Evolutionary conservation across 2,113 vertebrate species (phyloP).

Genomic region (Triplophysa tibetana): DNA sequence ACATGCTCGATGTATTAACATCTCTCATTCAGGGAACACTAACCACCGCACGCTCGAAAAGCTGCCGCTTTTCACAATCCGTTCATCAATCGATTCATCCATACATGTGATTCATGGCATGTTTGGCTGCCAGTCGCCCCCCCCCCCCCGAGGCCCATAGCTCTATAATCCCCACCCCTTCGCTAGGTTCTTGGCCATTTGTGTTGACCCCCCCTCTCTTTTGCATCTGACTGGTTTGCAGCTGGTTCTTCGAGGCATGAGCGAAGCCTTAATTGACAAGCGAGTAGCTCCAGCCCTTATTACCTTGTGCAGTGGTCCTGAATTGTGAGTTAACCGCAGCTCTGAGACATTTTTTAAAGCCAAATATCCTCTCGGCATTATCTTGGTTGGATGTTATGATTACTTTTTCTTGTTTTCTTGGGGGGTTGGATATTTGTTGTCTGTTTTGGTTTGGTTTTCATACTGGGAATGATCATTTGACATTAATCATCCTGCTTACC

Average conservation of each 20-base stretch:
- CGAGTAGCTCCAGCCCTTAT: slow-evolving; percentile 99
- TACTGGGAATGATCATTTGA: slow-evolving; percentile 64
- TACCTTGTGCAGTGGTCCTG: slow-evolving; percentile 99
- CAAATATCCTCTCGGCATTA: slow-evolving; percentile 49
- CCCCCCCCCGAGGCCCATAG: slow-evolving; percentile 63
- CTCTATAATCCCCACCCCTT: slow-evolving; percentile 60
- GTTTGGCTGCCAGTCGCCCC: slow-evolving; percentile 36
- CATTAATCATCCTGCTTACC: slow-evolving; percentile 61
- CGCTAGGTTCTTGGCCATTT: slow-evolving; percentile 58
- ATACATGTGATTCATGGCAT: slow-evolving; percentile 37
- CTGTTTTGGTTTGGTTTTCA: slow-evolving; percentile 26
- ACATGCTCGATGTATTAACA: slow-evolving; percentile 69
- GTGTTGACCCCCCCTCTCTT: slow-evolving; percentile 84
- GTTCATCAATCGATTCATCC: not conserved
- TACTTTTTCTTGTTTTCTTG: slow-evolving; percentile 10
- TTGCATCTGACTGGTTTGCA: slow-evolving; percentile 96
- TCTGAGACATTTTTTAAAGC: slow-evolving; percentile 69
- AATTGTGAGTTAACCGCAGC: slow-evolving; percentile 97
- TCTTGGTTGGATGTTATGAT: slow-evolving; percentile 38
- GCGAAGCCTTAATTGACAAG: slow-evolving; percentile 99
- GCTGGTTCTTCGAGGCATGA: slow-evolving; percentile 99
- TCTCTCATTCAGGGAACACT: slow-evolving; percentile 70
- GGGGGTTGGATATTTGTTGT: slow-evolving; percentile 15
- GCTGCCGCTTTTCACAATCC: slow-evolving; percentile 59
- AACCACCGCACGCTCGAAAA: slow-evolving; percentile 62